phyloP scores from a whole-genome alignment of 1,140 invertebrate species.

The Neodiprion fabricii region DNA sequence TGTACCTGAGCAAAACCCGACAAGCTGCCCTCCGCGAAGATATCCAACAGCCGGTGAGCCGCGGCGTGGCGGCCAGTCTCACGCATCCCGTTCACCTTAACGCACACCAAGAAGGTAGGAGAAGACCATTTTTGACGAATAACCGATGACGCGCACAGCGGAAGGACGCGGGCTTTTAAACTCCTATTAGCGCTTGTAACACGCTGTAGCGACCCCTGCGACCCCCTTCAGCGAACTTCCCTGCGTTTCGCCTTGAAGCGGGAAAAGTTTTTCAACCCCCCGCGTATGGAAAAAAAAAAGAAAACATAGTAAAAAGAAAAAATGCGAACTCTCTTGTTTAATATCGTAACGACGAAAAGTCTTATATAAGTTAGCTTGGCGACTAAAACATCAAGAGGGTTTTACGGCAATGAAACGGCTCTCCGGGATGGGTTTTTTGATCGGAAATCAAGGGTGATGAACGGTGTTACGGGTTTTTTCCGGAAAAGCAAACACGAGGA shows the following conservation, averaged over 20 bases:
- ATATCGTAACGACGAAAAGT: slow-evolving; percentile 28
- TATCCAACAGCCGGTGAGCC: background rate
- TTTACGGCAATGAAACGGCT: too few relatives aligned
- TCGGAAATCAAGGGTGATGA: too few relatives aligned
- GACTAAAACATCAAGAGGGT: background rate
- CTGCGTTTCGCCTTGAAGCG: background rate
- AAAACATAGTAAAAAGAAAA: too few relatives aligned
- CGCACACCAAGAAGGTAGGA: slow-evolving; percentile 55
- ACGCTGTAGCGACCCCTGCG: slow-evolving; percentile 7
- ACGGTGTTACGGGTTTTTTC: background rate
- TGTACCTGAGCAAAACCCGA: slow-evolving; percentile 56
- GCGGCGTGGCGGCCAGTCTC: slow-evolving; percentile 42
- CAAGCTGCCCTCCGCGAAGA: slow-evolving; percentile 39
- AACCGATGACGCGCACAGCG: background rate
- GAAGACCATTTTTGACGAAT: background rate
- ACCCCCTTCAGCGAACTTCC: slow-evolving; percentile 20
- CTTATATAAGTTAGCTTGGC: background rate
- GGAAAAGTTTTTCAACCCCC: background rate
- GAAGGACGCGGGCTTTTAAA: background rate
- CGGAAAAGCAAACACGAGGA: background rate
- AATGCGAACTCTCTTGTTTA: slow-evolving; percentile 23
- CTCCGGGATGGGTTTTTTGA: too few relatives aligned
- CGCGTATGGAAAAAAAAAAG: slow-evolving; percentile 3
- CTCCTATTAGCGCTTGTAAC: slow-evolving; percentile 8
- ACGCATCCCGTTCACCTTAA: slow-evolving; percentile 44